Conservation (phyloP, 2,888 invertebrate genomes). For the Diogma glabrata region DNA sequence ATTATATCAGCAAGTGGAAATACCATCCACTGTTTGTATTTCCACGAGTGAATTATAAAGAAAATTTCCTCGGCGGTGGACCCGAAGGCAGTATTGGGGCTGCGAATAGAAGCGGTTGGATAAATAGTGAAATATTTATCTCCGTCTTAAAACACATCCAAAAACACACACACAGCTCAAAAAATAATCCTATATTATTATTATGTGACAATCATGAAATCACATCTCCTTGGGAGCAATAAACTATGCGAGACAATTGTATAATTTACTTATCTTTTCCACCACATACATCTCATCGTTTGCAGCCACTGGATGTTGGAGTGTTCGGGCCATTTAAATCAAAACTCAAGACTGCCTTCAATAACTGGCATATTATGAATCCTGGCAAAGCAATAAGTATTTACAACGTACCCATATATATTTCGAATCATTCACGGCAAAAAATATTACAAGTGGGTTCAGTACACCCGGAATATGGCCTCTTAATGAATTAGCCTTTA, state of each 20-base stretch:
- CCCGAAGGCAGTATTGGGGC: slow-evolving; percentile 23
- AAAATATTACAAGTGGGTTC: not conserved
- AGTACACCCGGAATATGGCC: not conserved
- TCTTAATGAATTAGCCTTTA: not conserved
- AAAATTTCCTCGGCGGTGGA: slow-evolving; percentile 21
- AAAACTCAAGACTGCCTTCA: not conserved
- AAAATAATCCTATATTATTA: slow-evolving; percentile 16
- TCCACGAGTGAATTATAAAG: not conserved
- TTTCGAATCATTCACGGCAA: not conserved
- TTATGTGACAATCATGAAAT: slow-evolving; percentile 25
- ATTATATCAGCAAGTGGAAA: not conserved
- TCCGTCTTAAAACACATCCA: slow-evolving; percentile 22
- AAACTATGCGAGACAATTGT: slow-evolving; percentile 20
- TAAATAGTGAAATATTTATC: slow-evolving; percentile 23
- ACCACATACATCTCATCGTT: slow-evolving; percentile 13
- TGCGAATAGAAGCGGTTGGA: slow-evolving; percentile 24
- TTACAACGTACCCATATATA: not conserved
- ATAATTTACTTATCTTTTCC: not conserved
- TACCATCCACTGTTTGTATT: not conserved
- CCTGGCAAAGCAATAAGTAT: not conserved
- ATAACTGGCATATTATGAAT: not conserved
- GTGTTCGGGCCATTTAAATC: slow-evolving; percentile 15
- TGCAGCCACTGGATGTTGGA: slow-evolving; percentile 16
- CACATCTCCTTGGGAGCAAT: slow-evolving; percentile 25
- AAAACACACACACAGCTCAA: slow-evolving; percentile 16